Evolutionary conservation across 2,888 invertebrate genomes (phyloP).

Genomic region (Megastigmus dorsalis): DNA sequence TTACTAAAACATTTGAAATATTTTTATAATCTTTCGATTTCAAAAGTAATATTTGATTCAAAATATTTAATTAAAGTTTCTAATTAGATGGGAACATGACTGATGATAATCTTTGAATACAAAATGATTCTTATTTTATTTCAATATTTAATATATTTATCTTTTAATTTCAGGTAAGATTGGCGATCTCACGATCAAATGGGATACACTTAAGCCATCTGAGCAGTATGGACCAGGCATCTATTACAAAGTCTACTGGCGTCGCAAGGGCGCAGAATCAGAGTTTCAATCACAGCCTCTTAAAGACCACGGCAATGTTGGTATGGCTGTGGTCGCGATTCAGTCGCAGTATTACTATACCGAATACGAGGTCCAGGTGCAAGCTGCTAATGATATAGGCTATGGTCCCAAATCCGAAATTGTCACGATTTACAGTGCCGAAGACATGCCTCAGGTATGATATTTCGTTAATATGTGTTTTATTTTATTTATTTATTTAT

Average conservation of each 20-base stretch:
- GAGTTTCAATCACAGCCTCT: constrained; percentile 86
- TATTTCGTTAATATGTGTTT: not conserved
- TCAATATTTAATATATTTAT: no score
- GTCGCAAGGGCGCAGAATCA: constrained; percentile 81
- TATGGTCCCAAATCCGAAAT: constrained; percentile 87
- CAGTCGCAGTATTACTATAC: constrained; percentile 86
- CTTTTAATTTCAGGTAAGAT: constrained; percentile 81
- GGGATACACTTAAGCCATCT: constrained; percentile 85
- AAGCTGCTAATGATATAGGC: constrained; percentile 87
- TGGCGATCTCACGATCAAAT: constrained; percentile 93
- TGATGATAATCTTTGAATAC: not conserved
- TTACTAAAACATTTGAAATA: no score
- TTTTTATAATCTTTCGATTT: no score
- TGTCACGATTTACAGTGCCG: constrained; percentile 87
- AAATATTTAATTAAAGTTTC: no score
- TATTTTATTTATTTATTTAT: not conserved
- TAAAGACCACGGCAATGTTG: constrained; percentile 84
- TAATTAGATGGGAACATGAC: not conserved
- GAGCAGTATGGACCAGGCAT: constrained; percentile 93
- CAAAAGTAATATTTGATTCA: no score
- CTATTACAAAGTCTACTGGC: constrained; percentile 93
- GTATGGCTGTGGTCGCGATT: constrained; percentile 86
- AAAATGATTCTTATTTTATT: no score
- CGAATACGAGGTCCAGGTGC: constrained; percentile 89
- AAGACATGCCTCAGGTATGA: constrained; percentile 87